These are phyloP conservation scores for Ceratina calcarata DNA, from an alignment of 1,140 invertebrate species.

Conservation along the genomic window DNA sequence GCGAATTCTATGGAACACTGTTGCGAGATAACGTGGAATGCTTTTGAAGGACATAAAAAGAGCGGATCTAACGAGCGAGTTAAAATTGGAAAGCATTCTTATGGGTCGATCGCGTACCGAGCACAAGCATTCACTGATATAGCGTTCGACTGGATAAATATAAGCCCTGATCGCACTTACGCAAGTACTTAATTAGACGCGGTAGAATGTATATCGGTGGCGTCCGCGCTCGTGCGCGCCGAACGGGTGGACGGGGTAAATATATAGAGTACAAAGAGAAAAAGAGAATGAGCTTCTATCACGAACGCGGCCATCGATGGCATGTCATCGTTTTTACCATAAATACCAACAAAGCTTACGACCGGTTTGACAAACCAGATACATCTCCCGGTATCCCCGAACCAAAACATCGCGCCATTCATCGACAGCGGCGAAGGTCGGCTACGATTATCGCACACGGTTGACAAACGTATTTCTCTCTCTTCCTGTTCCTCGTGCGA, in stretches of 20 bases:
- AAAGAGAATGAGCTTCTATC: constrained; percentile 15
- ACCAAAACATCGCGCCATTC: constrained; percentile 65
- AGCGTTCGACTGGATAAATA: constrained; percentile 40
- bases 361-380: constrained; percentile 52
- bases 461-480: constrained; percentile 32
- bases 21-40: neutral
- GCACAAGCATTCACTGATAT: constrained; percentile 11
- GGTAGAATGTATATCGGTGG: constrained; percentile 11
- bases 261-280: constrained; percentile 9
- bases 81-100: constrained; percentile 32
- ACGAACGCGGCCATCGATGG: constrained; percentile 34
- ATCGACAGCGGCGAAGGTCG: constrained; percentile 68
- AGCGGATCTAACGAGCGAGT: constrained; percentile 23
- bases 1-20: constrained; percentile 13
- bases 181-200: constrained; percentile 51
- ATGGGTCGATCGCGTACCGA: constrained; percentile 23
- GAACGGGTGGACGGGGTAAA: constrained; percentile 41
- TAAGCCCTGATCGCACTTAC: constrained; percentile 46
- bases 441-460: neutral
- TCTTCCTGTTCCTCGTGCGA: neutral
- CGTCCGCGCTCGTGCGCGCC: constrained; percentile 8
- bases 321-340: constrained; percentile 46
- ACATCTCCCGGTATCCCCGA: constrained; percentile 60
- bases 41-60: neutral
- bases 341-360: constrained; percentile 45